Conservation (phyloP, 2,113 vertebrate genomes). For the Colinus virginianus region DNA sequence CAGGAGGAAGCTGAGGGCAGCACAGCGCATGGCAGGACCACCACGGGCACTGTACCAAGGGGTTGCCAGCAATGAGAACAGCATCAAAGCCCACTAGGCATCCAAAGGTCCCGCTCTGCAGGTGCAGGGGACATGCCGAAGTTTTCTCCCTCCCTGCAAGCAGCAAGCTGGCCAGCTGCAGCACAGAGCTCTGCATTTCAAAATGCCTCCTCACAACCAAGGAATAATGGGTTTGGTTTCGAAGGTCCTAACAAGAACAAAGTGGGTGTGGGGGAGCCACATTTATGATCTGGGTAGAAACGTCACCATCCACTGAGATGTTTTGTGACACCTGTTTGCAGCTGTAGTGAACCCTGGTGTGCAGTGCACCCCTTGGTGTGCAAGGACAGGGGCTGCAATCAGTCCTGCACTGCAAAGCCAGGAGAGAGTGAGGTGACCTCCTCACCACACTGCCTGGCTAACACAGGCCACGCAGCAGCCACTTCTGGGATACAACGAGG, state of each 20-base stretch:
- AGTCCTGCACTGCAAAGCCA: neutral
- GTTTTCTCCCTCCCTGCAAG: neutral
- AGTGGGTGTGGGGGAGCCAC: neutral
- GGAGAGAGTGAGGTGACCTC: neutral
- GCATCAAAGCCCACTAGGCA: neutral
- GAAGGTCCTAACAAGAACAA: neutral
- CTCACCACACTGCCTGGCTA: neutral
- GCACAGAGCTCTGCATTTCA: neutral
- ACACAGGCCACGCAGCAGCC: neutral
- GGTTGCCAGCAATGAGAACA: neutral
- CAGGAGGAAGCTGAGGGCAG: neutral
- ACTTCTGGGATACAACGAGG: neutral
- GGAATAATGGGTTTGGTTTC: neutral
- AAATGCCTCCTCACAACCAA: neutral
- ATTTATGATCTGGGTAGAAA: neutral
- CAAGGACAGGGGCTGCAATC: neutral
- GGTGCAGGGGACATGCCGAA: neutral
- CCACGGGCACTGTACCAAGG: neutral
- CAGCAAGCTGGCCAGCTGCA: neutral
- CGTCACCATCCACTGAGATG: neutral
- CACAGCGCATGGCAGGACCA: fast-evolving
- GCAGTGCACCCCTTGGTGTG: neutral
- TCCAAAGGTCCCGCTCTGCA: neutral
- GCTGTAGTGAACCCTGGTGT: neutral
- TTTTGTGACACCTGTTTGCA: neutral